A percentile compares a stretch with the other conserved stretches of the same genome.
phyloP scores from a whole-genome alignment of 2,113 vertebrate species.

The Agapornis roseicollis region DNA sequence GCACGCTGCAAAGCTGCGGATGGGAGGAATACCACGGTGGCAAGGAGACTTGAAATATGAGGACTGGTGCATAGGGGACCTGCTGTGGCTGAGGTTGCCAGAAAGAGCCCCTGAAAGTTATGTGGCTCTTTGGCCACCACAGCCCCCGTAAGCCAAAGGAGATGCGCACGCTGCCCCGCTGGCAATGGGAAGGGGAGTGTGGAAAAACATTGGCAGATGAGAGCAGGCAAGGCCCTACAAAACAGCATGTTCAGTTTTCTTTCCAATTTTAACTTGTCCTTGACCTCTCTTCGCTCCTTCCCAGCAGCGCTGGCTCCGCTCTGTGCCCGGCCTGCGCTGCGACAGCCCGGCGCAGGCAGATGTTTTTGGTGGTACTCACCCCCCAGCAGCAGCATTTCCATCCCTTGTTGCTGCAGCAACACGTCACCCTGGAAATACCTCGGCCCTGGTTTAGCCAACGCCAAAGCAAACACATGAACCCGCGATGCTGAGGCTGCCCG shows the following conservation, averaged over 20 bases:
- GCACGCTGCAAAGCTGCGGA: not conserved
- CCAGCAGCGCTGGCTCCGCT: slow-evolving; percentile 15
- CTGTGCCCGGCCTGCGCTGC: not conserved
- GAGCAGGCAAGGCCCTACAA: not conserved
- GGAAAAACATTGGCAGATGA: slow-evolving; percentile 32
- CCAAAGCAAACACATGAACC: not conserved
- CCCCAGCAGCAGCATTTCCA: not conserved
- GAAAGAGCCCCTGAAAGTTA: not conserved
- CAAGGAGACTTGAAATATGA: not conserved
- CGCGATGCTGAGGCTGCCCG: not conserved
- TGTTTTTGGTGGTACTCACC: slow-evolving; percentile 18
- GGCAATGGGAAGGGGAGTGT: not conserved
- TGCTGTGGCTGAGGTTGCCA: accelerated
- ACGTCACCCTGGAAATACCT: not conserved
- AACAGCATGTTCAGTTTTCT: slow-evolving; percentile 61
- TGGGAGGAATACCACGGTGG: not conserved
- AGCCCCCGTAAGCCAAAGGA: not conserved
- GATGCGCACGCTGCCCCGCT: not conserved
- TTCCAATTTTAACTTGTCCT: slow-evolving; percentile 70
- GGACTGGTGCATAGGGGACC: not conserved
- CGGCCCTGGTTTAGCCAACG: not conserved
- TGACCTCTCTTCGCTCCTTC: slow-evolving; percentile 47
- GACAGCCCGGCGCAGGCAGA: not conserved
- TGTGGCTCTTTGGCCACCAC: not conserved
- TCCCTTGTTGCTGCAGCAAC: not conserved